Percentiles rank a stretch among this genome's conserved stretches.
Conservation (phyloP, 2,113 vertebrate genomes). For the Cinclus cinclus region DNA sequence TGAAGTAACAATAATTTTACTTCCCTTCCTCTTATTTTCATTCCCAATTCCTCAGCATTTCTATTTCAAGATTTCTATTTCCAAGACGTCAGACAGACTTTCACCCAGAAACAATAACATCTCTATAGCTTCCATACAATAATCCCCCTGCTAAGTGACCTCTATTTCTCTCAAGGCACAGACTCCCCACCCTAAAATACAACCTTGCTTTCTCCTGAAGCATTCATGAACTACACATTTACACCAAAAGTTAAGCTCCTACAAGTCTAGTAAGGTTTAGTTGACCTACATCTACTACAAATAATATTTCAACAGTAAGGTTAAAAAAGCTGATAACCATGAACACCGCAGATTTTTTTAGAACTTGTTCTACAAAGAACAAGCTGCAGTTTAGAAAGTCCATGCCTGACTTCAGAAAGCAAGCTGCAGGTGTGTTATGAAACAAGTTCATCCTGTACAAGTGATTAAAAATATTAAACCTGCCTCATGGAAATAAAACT, state of each 20-base stretch:
- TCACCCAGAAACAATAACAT: neutral
- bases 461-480: neutral
- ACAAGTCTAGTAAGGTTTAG: neutral
- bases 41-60: neutral
- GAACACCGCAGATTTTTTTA: neutral
- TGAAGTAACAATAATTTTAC: neutral
- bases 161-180: neutral
- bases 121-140: neutral
- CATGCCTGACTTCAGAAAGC: neutral
- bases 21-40: neutral
- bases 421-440: neutral
- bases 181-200: neutral
- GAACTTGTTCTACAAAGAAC: neutral
- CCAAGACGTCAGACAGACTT: neutral
- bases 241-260: neutral
- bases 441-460: neutral
- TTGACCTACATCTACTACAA: neutral
- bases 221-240: fast-evolving
- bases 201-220: neutral
- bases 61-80: neutral
- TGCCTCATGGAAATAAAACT: neutral
- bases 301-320: neutral
- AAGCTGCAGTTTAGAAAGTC: neutral
- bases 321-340: neutral
- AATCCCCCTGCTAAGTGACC: neutral